phyloP scores from a whole-genome alignment of 2,113 vertebrate genomes.

The Calonectris borealis region DNA sequence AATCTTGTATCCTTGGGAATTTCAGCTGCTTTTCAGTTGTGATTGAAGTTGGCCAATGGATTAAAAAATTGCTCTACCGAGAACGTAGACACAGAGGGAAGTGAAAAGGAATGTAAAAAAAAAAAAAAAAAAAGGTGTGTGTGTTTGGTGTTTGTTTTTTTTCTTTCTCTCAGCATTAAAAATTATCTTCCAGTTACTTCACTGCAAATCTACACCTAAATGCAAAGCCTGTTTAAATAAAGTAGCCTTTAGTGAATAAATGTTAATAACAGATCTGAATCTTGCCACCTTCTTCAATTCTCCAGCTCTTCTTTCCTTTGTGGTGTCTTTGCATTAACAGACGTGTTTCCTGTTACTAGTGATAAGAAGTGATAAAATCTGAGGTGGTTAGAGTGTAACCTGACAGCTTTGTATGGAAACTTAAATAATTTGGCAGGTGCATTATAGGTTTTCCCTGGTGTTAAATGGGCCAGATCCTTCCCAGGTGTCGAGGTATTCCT shows the following conservation, averaged over 20 bases:
- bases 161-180: not conserved
- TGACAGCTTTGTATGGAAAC: not conserved
- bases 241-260: not conserved
- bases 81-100: not conserved
- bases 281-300: not conserved
- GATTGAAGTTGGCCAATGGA: not conserved
- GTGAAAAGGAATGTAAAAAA: not conserved
- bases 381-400: not conserved
- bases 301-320: not conserved
- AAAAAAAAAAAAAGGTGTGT: no score
- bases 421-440: not conserved
- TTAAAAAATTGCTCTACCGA: not conserved
- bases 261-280: not conserved
- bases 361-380: not conserved
- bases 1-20: not conserved
- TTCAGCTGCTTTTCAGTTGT: not conserved
- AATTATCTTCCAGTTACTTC: not conserved
- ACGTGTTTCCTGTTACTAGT: not conserved
- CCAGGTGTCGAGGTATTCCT: not conserved
- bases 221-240: not conserved
- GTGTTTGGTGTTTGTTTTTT: not conserved
- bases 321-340: not conserved
- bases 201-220: not conserved
- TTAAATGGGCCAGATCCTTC: not conserved
- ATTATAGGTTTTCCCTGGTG: not conserved